phyloP scores from a whole-genome alignment of 2,113 vertebrate genomes.

The Silurus meridionalis region DNA sequence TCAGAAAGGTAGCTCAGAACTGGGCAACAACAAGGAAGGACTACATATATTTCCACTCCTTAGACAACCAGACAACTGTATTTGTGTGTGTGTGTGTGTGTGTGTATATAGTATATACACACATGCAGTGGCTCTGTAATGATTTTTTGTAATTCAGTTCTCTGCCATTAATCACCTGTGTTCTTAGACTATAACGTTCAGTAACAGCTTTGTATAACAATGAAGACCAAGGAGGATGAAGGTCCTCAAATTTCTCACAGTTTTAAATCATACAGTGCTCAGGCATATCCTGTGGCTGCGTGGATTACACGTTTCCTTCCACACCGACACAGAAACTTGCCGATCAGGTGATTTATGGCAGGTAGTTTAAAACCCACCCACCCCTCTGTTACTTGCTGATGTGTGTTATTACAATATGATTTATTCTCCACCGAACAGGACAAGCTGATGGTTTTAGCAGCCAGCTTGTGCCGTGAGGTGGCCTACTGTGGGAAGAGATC shows the following conservation, averaged over 20 bases:
- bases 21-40: no score
- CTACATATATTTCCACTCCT: no score
- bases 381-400: constrained; percentile 58
- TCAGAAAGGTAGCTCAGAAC: no score
- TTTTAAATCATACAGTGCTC: constrained; percentile 44
- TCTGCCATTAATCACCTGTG: constrained; percentile 11
- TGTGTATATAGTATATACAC: neutral
- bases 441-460: constrained; percentile 61
- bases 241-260: constrained; percentile 51
- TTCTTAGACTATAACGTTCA: constrained; percentile 12
- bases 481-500: constrained; percentile 22
- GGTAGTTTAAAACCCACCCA: constrained; percentile 51
- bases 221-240: constrained; percentile 11
- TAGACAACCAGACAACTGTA: no score
- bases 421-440: constrained; percentile 53
- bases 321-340: constrained; percentile 43
- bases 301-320: constrained; percentile 49
- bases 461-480: constrained; percentile 12
- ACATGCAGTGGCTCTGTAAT: neutral
- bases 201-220: constrained; percentile 31
- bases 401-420: constrained; percentile 64
- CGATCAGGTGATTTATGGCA: constrained; percentile 59
- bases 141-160: neutral
- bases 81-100: no score
- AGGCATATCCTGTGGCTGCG: constrained; percentile 20